Base-by-base conservation (phyloP, 2,888 invertebrate genomes). In the Dichetophora obliterata region DNA sequence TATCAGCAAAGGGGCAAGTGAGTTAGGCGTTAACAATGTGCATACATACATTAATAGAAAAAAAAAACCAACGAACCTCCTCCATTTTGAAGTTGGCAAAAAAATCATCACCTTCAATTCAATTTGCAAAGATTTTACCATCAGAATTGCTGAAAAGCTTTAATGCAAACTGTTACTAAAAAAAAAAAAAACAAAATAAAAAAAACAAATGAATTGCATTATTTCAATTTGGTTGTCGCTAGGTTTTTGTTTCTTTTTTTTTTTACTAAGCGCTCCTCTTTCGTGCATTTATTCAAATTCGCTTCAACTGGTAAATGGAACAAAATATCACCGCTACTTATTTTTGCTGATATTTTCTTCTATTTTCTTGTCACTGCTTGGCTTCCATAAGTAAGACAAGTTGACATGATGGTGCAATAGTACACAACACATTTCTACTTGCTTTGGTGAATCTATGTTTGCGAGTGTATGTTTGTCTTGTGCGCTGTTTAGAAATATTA, bases 261-360 rank as follows among this genome's bases (percentile, higher is more conserved):
- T 31, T 24, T 9, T n/a, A 2, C 19, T 19, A 66, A 37, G 16
- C 24, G n/a, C 43, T 43, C 43, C 43, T 43, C 43, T 43, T 31
- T 63, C 31, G 27, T 31, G 11, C 74, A 48, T 83, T 86, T 88
- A 87, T 88, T 87, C 84, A 86, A 88, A 88, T 88, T 83, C 83
- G 88, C 83, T 86, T 85, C 84, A 88, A 84, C 87, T 88, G 86
- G 86, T 87, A 87, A 87, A 87, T 87, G 84, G 88, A 82, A 83
- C 88, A 86, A 82, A 85, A 82, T 84, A 86, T 86, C 84, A 85
- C 82, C 82, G 83, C 84, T 81, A 65, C 69, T 14, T 22, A 16
- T 43, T 68, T 54, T 63, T 71, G 37, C 34, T 31, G 27, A 59
- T 66, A 14, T 27, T 52, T 14, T 37, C 57, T 11, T 65, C n/a